A percentile compares a stretch with the other conserved stretches of the same genome.
phyloP scores from a whole-genome alignment of 1,140 invertebrate genomes.

The honey bee (Apis mellifera) region Amel_HAv3.1 CM009944.2:862501-863000 shows the following conservation, averaged over 20 bases:
- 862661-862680: background rate
- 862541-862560: slow-evolving; percentile 31
- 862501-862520: slow-evolving; percentile 53
- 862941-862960: no score
- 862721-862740: slow-evolving; percentile 12
- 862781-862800: background rate
- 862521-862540: slow-evolving; percentile 23
- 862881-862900: no score
- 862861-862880: no score
- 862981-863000: no score
- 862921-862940: no score
- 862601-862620: background rate
- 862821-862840: no score
- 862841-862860: no score
- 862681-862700: slow-evolving; percentile 19
- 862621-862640: slow-evolving; percentile 10
- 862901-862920: no score
- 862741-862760: background rate
- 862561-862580: slow-evolving; percentile 6
- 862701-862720: background rate
- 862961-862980: no score
- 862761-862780: background rate
- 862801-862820: background rate
- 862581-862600: background rate
- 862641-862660: background rate